Evolutionary conservation across 2,888 invertebrate genomes (phyloP).

Genomic region (Drosophila fulvimacula): DNA sequence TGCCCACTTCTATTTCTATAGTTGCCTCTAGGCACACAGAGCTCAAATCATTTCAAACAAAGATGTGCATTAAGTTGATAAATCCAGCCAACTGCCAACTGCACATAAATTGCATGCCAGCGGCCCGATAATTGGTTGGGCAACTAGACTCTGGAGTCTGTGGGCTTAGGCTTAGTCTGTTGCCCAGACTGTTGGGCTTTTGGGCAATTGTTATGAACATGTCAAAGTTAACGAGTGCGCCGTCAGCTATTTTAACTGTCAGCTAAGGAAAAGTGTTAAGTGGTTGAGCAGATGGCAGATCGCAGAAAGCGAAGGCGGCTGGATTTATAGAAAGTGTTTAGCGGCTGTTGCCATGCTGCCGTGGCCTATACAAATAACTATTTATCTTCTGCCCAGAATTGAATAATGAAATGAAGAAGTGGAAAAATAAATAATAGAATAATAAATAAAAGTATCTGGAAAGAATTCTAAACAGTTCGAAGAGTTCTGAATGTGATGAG

Average conservation of each 20-base stretch:
- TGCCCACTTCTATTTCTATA: conserved; percentile 71
- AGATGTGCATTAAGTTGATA: conserved; percentile 73
- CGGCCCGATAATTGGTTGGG: conserved; percentile 65
- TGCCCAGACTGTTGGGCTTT: conserved; percentile 35
- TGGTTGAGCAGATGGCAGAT: conserved; percentile 30
- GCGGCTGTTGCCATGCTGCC: conserved; percentile 29
- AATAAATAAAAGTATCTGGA: neutral
- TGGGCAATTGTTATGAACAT: conserved; percentile 77
- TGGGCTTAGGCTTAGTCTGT: neutral
- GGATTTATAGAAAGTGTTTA: conserved; percentile 50
- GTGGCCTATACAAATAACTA: conserved; percentile 47
- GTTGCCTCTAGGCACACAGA: conserved; percentile 61
- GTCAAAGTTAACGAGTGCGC: conserved; percentile 73
- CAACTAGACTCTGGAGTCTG: conserved; percentile 14
- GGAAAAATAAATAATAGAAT: neutral
- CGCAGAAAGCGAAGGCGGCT: conserved; percentile 13
- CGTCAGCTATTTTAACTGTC: conserved; percentile 64
- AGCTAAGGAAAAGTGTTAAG: conserved; percentile 72
- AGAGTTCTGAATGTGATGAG: neutral
- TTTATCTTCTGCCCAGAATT: conserved; percentile 32
- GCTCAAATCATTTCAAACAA: conserved; percentile 69
- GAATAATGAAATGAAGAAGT: neutral
- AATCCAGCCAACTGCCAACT: conserved; percentile 51
- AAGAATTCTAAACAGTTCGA: too few species aligned
- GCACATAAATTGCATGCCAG: conserved; percentile 67